Conservation (phyloP, 1,140 invertebrate genomes). For the Cyclina sinensis region DNA sequence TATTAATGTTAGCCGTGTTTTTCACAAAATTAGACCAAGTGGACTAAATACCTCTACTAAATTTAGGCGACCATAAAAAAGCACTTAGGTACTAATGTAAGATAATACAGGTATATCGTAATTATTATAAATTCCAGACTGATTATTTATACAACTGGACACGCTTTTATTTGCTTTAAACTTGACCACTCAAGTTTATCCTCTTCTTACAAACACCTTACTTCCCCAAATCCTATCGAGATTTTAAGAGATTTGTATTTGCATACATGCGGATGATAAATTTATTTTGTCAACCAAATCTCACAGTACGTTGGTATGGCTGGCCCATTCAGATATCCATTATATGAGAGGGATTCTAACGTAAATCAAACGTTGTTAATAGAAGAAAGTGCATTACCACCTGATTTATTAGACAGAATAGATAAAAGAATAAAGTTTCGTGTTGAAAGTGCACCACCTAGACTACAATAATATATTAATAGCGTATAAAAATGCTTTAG, state of each 20-base stretch:
- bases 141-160: constrained; percentile 20
- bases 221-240: not conserved
- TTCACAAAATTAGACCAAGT: not conserved
- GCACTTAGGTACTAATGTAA: not conserved
- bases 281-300: constrained; percentile 34
- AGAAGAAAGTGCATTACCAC: constrained; percentile 18
- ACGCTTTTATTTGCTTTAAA: not conserved
- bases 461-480: constrained; percentile 23
- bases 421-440: constrained; percentile 8
- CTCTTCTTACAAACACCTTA: not conserved
- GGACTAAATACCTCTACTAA: not conserved
- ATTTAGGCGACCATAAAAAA: not conserved
- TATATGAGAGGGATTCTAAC: constrained; percentile 11
- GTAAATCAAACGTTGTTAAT: constrained; percentile 33
- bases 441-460: constrained; percentile 26
- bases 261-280: constrained; percentile 13
- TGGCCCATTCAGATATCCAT: not conserved
- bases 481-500: not conserved
- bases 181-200: constrained; percentile 30
- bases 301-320: constrained; percentile 32
- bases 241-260: constrained; percentile 23
- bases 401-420: constrained; percentile 39
- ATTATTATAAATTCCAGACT: not conserved
- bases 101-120: constrained; percentile 24
- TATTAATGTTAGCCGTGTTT: not conserved